Evolutionary conservation across 2,113 vertebrate species (phyloP).

Genomic region (Pollimyrus isidori): DNA sequence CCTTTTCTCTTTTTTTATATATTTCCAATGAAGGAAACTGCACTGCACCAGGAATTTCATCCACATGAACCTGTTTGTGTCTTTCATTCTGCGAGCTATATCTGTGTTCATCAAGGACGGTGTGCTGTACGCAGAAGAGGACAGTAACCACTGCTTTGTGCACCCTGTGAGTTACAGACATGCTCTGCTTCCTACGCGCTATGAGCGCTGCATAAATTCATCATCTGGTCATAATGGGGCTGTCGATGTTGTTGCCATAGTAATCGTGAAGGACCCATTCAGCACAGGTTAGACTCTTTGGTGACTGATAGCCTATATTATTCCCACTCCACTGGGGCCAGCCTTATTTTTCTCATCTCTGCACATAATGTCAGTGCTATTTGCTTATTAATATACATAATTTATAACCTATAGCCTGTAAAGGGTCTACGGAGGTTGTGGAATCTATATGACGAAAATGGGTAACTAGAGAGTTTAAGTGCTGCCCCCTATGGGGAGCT

Average conservation of each 20-base stretch:
- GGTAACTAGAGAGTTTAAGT: not conserved
- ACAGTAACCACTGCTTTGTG: conserved; percentile 81
- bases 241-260: not conserved
- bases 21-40: conserved; percentile 70
- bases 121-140: conserved; percentile 83
- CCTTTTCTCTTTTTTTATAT: not conserved
- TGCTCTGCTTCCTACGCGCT: conserved; percentile 70
- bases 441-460: not conserved
- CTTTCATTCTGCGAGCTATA: conserved; percentile 92
- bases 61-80: conserved; percentile 97
- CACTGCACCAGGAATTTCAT: conserved; percentile 98
- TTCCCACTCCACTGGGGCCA: not conserved
- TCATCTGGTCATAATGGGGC: not conserved
- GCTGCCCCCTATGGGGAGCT: not conserved
- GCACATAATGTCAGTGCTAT: not conserved
- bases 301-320: not conserved
- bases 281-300: not conserved
- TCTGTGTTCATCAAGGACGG: conserved; percentile 97
- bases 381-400: not conserved
- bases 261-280: not conserved
- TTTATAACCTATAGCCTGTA: not conserved
- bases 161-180: conserved; percentile 65
- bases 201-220: conserved; percentile 44
- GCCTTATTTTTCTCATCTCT: not conserved
- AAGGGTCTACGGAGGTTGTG: not conserved